Conservation (phyloP, 2,113 vertebrate genomes). For the Climacteris rufus region DNA sequence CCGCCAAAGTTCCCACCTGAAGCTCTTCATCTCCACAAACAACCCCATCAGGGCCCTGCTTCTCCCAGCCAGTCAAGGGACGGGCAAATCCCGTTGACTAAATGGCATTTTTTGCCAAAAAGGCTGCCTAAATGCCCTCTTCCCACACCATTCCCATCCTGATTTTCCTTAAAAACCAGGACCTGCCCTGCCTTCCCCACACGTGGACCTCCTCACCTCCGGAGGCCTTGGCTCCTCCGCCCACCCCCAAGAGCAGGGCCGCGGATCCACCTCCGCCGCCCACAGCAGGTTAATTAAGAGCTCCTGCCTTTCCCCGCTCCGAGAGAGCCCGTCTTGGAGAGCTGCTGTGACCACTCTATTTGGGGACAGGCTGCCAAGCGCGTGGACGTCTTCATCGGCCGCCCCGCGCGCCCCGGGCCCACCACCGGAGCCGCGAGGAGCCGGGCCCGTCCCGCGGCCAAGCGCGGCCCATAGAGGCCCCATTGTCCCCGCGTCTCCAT, state of each 20-base stretch:
- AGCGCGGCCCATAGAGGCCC: constrained; percentile 27
- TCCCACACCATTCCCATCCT: background rate
- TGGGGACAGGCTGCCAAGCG: constrained; percentile 9
- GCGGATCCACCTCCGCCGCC: background rate
- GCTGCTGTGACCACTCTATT: background rate
- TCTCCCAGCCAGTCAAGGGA: background rate
- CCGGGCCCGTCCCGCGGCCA: background rate
- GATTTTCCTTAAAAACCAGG: background rate
- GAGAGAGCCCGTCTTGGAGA: background rate
- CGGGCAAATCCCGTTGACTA: too few species aligned
- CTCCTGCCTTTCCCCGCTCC: background rate
- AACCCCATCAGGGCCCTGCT: background rate
- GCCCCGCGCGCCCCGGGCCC: background rate
- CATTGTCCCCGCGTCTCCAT: constrained; percentile 53
- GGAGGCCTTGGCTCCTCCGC: background rate
- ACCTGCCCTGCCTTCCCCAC: background rate
- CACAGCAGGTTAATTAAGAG: background rate
- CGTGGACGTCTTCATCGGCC: constrained; percentile 26
- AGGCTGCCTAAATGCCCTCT: background rate
- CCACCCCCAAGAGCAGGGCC: accelerated
- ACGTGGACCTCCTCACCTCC: accelerated
- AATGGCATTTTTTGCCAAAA: too few species aligned
- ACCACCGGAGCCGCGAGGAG: background rate
- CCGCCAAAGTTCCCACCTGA: background rate
- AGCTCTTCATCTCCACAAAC: background rate